Conservation (phyloP, 2,797 vertebrate genomes). For the Crenichthys baileyi region DNA sequence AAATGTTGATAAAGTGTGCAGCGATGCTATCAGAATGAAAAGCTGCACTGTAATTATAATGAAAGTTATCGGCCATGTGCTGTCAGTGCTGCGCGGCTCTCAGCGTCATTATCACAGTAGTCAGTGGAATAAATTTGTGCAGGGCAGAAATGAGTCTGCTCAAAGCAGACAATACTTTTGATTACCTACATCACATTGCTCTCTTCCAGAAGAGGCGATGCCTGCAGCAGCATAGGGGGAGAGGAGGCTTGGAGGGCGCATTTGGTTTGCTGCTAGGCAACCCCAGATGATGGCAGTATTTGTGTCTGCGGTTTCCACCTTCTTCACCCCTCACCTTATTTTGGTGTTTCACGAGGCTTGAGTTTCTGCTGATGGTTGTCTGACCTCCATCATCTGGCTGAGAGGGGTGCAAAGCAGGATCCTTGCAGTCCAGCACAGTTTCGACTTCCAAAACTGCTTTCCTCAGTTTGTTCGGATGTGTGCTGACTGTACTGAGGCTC, state of each 20-base stretch:
- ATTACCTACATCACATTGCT: slow-evolving; percentile 38
- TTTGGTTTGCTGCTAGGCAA: slow-evolving; percentile 61
- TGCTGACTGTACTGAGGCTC: slow-evolving; percentile 20
- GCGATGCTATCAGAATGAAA: slow-evolving; percentile 9
- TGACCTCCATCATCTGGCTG: neutral
- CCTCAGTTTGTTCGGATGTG: slow-evolving; percentile 37
- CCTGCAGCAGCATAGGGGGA: slow-evolving; percentile 20
- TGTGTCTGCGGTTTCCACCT: neutral
- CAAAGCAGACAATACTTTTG: slow-evolving; percentile 29
- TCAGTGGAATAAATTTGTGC: slow-evolving; percentile 24
- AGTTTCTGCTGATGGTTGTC: neutral
- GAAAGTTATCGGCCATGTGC: slow-evolving; percentile 13
- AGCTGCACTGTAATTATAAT: slow-evolving; percentile 16
- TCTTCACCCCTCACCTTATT: slow-evolving; percentile 12
- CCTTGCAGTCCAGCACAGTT: slow-evolving; percentile 14
- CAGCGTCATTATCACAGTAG: slow-evolving; percentile 29
- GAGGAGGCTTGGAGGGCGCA: slow-evolving; percentile 21
- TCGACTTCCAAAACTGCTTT: slow-evolving; percentile 16
- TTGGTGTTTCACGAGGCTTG: slow-evolving; percentile 18
- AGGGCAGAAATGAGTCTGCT: slow-evolving; percentile 14
- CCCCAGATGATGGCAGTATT: slow-evolving; percentile 21
- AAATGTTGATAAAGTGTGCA: slow-evolving; percentile 3
- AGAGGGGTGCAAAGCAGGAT: slow-evolving; percentile 17
- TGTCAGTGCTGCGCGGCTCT: slow-evolving; percentile 2
- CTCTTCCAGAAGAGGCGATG: slow-evolving; percentile 31